Percentiles rank a stretch among this genome's conserved stretches.
Evolutionary conservation across 2,888 invertebrate species (phyloP).

Genomic region (Physocephala rufipes): DNA sequence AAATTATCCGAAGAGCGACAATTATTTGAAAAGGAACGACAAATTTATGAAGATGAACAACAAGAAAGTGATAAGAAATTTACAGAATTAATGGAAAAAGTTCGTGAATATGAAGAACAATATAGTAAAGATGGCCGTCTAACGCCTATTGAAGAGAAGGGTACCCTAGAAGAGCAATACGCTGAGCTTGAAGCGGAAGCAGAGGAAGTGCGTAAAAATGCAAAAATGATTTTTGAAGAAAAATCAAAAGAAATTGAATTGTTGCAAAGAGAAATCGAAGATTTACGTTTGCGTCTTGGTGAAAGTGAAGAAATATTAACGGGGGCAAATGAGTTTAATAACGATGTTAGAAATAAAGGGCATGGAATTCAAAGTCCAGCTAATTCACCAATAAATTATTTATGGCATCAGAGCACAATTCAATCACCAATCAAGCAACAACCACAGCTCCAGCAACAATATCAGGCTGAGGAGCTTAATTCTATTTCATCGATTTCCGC

Average conservation of each 20-base stretch:
- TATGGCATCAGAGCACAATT: constrained; percentile 67
- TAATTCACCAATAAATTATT: constrained; percentile 66
- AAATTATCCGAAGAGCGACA: constrained; percentile 83
- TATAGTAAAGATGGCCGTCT: constrained; percentile 71
- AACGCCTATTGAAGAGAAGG: constrained; percentile 82
- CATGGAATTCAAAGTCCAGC: constrained; percentile 57
- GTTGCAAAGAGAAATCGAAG: constrained; percentile 67
- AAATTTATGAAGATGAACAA: constrained; percentile 75
- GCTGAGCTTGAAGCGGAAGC: constrained; percentile 77
- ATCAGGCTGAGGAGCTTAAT: constrained; percentile 21
- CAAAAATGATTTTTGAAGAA: constrained; percentile 68
- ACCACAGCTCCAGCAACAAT: no score
- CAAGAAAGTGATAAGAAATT: constrained; percentile 80
- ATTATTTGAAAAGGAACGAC: constrained; percentile 76
- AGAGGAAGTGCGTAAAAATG: constrained; percentile 68
- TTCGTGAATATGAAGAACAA: constrained; percentile 83
- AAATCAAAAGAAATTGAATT: constrained; percentile 70
- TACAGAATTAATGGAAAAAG: constrained; percentile 76
- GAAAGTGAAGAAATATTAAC: constrained; percentile 63
- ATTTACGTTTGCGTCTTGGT: constrained; percentile 62
- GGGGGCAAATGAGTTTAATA: constrained; percentile 60
- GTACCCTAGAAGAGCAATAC: constrained; percentile 76
- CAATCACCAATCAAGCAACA: constrained; percentile 61
- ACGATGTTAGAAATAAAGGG: constrained; percentile 48
- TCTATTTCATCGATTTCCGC: constrained; percentile 29